phyloP scores from a whole-genome alignment of 2,888 invertebrate genomes.

The Meghimatium bilineatum region DNA sequence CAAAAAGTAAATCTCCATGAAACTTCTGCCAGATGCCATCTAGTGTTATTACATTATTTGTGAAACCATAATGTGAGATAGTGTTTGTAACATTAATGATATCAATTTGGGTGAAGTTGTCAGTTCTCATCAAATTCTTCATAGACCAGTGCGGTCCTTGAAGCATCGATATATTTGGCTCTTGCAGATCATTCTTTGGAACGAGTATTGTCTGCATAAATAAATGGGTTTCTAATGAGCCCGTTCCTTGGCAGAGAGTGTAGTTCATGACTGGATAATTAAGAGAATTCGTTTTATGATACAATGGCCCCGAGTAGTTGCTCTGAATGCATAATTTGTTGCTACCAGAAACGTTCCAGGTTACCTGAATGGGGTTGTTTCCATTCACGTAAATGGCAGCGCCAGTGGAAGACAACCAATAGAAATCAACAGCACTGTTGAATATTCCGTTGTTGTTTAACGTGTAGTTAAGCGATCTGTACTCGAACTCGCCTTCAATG shows the following conservation, averaged over 20 bases:
- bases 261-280: constrained; percentile 77
- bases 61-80: background rate
- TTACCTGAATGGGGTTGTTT: constrained; percentile 85
- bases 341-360: constrained; percentile 83
- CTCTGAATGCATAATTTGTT: constrained; percentile 61
- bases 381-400: constrained; percentile 83
- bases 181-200: background rate
- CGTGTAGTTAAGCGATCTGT: constrained; percentile 56
- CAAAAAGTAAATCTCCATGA: constrained; percentile 88
- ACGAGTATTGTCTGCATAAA: constrained; percentile 40
- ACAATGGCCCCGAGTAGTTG: constrained; percentile 59
- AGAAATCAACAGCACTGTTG: constrained; percentile 73
- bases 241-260: constrained; percentile 81
- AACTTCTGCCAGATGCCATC: constrained; percentile 90
- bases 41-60: constrained; percentile 77
- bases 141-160: constrained; percentile 90
- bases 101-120: constrained; percentile 29
- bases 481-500: constrained; percentile 58
- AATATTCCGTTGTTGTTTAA: constrained; percentile 61
- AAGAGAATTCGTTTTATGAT: constrained; percentile 46
- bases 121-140: constrained; percentile 7
- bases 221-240: constrained; percentile 65
- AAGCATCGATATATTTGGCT: constrained; percentile 81
- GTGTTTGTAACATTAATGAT: constrained; percentile 9
- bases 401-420: constrained; percentile 84